phyloP scores from a whole-genome alignment of 2,113 vertebrate species.

The Pollachius pollachius region DNA sequence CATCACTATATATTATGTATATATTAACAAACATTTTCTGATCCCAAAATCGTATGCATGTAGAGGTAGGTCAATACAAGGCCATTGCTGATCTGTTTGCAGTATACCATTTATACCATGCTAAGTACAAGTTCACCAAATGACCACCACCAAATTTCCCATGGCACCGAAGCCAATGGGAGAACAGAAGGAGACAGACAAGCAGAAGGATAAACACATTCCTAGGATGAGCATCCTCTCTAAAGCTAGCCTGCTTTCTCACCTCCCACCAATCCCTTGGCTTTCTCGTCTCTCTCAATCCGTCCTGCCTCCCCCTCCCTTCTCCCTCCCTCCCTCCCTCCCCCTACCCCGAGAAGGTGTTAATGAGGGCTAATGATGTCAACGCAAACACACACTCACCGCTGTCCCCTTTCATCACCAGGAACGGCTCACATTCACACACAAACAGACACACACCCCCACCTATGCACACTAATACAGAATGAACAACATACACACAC shows the following conservation, averaged over 20 bases:
- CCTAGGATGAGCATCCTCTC: neutral
- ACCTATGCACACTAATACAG: too few species aligned
- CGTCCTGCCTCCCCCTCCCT: constrained; percentile 25
- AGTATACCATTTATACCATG: too few species aligned
- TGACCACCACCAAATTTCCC: too few species aligned
- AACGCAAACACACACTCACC: constrained; percentile 25
- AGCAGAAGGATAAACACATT: too few species aligned
- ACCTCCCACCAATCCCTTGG: constrained; percentile 12
- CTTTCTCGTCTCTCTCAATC: constrained; percentile 7
- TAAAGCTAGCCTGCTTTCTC: constrained; percentile 19
- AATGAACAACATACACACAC: neutral
- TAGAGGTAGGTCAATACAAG: too few species aligned
- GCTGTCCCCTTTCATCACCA: constrained; percentile 58
- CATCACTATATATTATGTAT: neutral
- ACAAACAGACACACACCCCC: too few species aligned
- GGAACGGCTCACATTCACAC: constrained; percentile 23
- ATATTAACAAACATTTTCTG: neutral
- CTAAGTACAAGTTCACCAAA: too few species aligned
- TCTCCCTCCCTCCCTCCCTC: constrained; percentile 25
- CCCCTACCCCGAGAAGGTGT: constrained; percentile 35
- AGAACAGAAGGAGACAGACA: too few species aligned
- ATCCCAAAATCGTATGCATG: too few species aligned
- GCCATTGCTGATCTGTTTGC: too few species aligned
- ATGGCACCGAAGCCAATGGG: too few species aligned
- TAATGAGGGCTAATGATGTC: constrained; percentile 66